phyloP scores from a whole-genome alignment of 2,797 vertebrate species.

The Peromyscus nudipes region DNA sequence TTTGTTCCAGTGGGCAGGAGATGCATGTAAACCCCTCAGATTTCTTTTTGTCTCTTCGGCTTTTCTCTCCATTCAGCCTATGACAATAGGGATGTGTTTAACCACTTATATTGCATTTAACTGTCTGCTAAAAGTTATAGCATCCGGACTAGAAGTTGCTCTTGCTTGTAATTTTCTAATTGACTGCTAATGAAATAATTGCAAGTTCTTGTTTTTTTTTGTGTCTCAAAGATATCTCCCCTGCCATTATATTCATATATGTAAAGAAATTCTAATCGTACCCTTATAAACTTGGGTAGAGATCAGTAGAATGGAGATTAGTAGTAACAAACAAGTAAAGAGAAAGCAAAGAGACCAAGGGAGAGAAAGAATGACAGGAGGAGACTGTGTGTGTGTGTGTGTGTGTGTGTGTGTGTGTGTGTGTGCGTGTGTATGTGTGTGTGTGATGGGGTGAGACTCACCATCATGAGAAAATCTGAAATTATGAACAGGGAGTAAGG shows the following conservation, averaged over 20 bases:
- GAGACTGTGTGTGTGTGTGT: background rate
- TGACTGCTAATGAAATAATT: background rate
- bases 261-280: background rate
- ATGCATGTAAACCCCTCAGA: background rate
- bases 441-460: too few species aligned
- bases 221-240: background rate
- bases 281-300: background rate
- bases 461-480: background rate
- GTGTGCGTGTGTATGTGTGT: too few species aligned
- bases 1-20: background rate
- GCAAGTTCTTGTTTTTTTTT: background rate
- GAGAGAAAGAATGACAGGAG: background rate
- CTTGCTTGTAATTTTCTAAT: background rate
- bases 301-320: background rate
- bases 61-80: background rate
- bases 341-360: background rate
- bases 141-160: background rate
- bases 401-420: background rate
- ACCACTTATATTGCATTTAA: constrained; percentile 24
- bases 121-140: background rate
- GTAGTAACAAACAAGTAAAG: background rate
- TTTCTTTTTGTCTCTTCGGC: constrained; percentile 48
- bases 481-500: background rate
- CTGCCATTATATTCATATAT: background rate
- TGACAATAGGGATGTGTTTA: background rate